Conservation (phyloP, 2,888 invertebrate species). For the Thymelicus acteon region DNA sequence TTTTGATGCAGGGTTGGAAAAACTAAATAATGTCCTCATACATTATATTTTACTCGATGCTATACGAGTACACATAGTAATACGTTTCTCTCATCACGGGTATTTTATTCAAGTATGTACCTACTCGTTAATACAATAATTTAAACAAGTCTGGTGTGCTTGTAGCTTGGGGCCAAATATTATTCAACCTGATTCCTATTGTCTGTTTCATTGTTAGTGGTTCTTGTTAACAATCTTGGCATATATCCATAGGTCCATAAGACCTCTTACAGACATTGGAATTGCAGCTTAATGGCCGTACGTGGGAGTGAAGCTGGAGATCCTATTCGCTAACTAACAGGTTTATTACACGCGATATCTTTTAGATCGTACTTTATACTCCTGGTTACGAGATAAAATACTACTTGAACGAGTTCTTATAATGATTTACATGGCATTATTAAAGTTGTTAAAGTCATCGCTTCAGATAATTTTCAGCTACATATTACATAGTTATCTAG, state of each 20-base stretch:
- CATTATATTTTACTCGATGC: no score
- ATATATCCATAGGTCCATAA: conserved; percentile 20
- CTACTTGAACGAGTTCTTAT: neutral
- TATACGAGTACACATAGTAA: no score
- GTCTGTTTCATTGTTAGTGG: conserved; percentile 1
- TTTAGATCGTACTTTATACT: conserved; percentile 6
- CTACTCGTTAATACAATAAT: neutral
- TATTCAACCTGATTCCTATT: neutral
- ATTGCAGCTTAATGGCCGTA: conserved; percentile 20
- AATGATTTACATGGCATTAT: neutral
- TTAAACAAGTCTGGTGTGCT: neutral
- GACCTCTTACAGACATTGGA: conserved; percentile 21
- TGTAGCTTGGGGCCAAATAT: neutral
- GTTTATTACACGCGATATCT: conserved; percentile 28
- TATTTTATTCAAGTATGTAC: neutral
- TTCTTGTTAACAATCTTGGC: conserved; percentile 16
- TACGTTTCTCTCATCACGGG: no score
- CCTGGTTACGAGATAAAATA: conserved; percentile 12
- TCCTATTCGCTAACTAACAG: conserved; percentile 23
- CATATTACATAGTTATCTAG: neutral
- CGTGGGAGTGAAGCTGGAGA: conserved; percentile 27
- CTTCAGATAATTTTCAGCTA: neutral
- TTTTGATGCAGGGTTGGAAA: no score
- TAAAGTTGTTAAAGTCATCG: neutral
- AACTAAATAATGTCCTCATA: no score